Conservation (phyloP, 2,113 vertebrate genomes). For the Vidua macroura region DNA sequence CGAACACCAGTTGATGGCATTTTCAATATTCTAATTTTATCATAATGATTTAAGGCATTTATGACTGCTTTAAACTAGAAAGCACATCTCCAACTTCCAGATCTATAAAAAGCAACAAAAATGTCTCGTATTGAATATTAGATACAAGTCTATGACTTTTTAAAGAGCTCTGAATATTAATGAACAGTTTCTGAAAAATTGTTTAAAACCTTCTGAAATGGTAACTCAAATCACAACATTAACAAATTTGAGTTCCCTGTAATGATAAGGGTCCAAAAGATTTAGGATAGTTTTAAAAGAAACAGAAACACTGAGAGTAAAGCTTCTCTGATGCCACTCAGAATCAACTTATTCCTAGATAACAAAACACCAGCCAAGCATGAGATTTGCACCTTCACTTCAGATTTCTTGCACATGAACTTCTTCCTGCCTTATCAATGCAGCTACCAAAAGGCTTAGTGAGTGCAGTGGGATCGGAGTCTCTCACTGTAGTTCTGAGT, state of each 20-base stretch:
- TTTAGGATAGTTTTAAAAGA: not conserved
- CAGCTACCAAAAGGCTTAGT: slow-evolving; percentile 53
- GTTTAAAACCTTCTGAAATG: not conserved
- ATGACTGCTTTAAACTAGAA: slow-evolving; percentile 39
- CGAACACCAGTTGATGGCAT: not conserved
- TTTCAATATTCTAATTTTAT: slow-evolving; percentile 10
- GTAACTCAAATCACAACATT: not conserved
- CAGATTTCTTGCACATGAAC: slow-evolving; percentile 50
- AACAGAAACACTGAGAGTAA: not conserved
- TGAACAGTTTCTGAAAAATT: not conserved
- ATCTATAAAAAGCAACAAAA: slow-evolving; percentile 27
- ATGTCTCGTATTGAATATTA: not conserved
- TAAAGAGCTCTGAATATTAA: not conserved
- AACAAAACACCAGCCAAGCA: slow-evolving; percentile 43
- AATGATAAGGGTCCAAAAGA: not conserved
- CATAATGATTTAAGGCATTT: slow-evolving; percentile 3
- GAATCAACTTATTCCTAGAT: slow-evolving; percentile 60
- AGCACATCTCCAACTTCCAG: not conserved
- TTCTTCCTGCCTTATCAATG: slow-evolving; percentile 60
- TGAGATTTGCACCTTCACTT: slow-evolving; percentile 71
- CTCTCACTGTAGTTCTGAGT: slow-evolving; percentile 32
- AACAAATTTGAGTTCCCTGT: not conserved
- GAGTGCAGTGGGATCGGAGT: slow-evolving; percentile 29
- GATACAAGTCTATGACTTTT: not conserved
- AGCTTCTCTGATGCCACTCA: slow-evolving; percentile 26